Conservation (phyloP, 1,140 invertebrate genomes). For the Bombus difficillimus region DNA sequence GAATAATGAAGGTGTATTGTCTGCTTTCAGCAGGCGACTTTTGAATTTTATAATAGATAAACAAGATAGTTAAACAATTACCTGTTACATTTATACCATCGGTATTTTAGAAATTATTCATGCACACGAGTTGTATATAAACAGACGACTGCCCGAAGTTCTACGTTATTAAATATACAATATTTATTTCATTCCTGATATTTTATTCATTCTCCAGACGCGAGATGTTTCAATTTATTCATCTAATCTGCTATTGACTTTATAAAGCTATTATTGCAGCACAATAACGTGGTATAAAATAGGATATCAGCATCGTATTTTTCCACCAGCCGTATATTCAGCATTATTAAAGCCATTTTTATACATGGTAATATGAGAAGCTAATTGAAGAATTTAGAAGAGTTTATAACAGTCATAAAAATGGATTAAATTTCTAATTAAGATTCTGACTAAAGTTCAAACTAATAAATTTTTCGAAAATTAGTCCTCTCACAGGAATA, state of each 20-base stretch:
- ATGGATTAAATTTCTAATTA: no score
- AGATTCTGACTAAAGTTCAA: no score
- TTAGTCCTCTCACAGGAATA: no score
- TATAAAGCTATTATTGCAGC: neutral
- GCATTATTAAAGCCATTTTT: no score
- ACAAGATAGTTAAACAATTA: neutral
- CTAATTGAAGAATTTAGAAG: no score
- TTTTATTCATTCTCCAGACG: neutral
- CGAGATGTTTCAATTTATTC: neutral
- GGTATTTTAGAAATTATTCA: neutral
- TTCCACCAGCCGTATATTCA: neutral
- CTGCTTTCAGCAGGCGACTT: no score
- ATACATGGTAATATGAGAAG: no score
- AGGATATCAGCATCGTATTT: neutral
- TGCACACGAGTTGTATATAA: neutral
- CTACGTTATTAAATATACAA: conserved; percentile 1
- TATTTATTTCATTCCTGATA: conserved; percentile 2
- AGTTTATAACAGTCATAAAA: no score
- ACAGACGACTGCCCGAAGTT: neutral
- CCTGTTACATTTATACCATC: neutral
- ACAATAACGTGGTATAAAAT: neutral
- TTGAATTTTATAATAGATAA: no score
- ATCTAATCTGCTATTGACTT: neutral
- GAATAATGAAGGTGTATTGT: no score
- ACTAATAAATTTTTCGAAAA: no score